phyloP scores from a whole-genome alignment of 2,113 vertebrate species.

The Suncus etruscus region DNA sequence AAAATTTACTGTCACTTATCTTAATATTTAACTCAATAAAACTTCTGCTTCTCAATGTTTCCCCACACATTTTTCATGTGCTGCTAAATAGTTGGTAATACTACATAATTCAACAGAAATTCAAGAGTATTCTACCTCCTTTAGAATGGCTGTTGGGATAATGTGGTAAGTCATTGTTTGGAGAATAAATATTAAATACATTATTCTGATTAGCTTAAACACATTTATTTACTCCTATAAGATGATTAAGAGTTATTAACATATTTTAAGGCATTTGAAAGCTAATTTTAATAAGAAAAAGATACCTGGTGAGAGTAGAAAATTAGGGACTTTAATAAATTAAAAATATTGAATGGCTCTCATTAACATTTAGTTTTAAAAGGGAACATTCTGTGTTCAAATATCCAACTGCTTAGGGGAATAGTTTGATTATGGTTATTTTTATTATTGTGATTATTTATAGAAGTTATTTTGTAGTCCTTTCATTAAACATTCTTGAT shows the following conservation, averaged over 20 bases:
- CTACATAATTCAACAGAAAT: conserved; percentile 68
- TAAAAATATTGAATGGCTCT: conserved; percentile 36
- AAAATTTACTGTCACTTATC: conserved; percentile 79
- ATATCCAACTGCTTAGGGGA: conserved; percentile 44
- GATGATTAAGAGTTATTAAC: conserved; percentile 24
- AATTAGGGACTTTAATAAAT: conserved; percentile 22
- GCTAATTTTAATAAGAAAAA: conserved; percentile 48
- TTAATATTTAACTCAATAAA: conserved; percentile 82
- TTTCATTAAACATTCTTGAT: conserved; percentile 68
- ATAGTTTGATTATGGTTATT: conserved; percentile 60
- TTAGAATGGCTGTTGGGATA: conserved; percentile 11
- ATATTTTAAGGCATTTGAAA: background rate
- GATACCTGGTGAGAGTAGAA: conserved; percentile 23
- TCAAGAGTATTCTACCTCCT: conserved; percentile 41
- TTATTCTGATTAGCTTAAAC: conserved; percentile 21
- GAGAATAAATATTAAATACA: conserved; percentile 21
- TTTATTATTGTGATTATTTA: conserved; percentile 66
- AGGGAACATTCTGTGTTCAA: conserved; percentile 32
- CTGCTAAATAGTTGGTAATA: conserved; percentile 75
- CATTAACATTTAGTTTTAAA: conserved; percentile 57
- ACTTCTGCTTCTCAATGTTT: conserved; percentile 80
- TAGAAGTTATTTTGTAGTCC: conserved; percentile 64
- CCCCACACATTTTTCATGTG: conserved; percentile 74
- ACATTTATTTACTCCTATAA: conserved; percentile 1
- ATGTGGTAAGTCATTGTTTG: conserved; percentile 31